Evolutionary conservation across 2,797 vertebrate species (phyloP), one percentile per base, ranked within the genome.

Genomic region (Rhinoraja longicauda): DNA sequence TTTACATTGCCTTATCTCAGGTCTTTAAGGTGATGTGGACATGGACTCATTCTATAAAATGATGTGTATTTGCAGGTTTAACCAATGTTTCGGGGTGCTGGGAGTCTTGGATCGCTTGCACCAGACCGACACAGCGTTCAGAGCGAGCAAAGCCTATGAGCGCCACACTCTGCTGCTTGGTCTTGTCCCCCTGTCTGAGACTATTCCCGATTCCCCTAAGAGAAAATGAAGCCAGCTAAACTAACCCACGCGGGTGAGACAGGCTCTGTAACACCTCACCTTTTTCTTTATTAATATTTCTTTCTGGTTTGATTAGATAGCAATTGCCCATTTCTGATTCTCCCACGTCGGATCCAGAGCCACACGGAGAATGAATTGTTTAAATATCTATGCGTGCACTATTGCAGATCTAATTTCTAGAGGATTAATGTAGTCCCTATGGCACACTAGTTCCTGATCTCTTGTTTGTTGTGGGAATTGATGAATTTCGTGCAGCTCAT

Each of bases 31-130:
- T 53, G 24, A 8, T 26, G 19, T 21, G 7, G 17, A 3, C 9
- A 62, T 64, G 86, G 59, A 15, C 91, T 29, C 67, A 39, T 1
- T 86, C 8, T 21, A 2, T 93, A 72, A 77, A 62, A 9, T 39
- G 76, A 2, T 57, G 9, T 93, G 72, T 81, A 8, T 82, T 94
- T 93, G 75, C 95, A 99, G 98, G 97, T 99, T 98, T 95, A 98
- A 97, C 94, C 98, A 99, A 96, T 98, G 98, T 93, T 99, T 96
- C 0, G 98, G 98, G 0, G 97, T 98, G 6, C 96, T 99, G 2
- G 99, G 98, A 0, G 95, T 99, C 29, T 94, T 99, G 95, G 98
- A 99, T 94, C 95, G 97, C 0, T 97, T 99, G n/a, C 99, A 99
- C 0, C 96, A 98, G 86, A 99, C 98, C 0, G 98, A 99, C 92